Percentiles rank a stretch among this genome's conserved stretches.
These are phyloP conservation scores for Ephialtes manifestator DNA, from an alignment of 2,888 invertebrate genomes.

Conservation along the genomic window DNA sequence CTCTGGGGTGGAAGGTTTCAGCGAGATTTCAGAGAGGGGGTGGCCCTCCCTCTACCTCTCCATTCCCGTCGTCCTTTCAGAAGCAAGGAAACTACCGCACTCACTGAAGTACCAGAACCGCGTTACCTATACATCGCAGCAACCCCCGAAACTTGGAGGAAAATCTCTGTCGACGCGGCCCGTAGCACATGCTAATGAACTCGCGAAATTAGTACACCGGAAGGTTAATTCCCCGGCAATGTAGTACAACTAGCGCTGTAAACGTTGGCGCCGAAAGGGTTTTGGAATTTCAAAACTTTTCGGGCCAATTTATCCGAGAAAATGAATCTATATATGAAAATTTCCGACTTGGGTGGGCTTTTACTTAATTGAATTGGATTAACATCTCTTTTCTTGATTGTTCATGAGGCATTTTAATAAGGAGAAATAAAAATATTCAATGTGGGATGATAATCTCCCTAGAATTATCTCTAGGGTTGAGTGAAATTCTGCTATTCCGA, in stretches of 20 bases:
- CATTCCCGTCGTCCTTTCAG: slow-evolving; percentile 52
- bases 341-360: neutral
- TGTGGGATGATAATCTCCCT: too few species aligned
- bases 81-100: slow-evolving; percentile 53
- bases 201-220: slow-evolving; percentile 72
- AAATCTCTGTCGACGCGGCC: slow-evolving; percentile 70
- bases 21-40: too few species aligned
- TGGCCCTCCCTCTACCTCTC: slow-evolving; percentile 43
- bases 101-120: slow-evolving; percentile 24
- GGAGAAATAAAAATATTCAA: neutral
- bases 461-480: too few species aligned
- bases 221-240: slow-evolving; percentile 61
- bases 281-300: slow-evolving; percentile 12
- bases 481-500: too few species aligned
- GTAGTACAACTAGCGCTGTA: slow-evolving; percentile 9
- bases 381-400: neutral
- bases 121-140: slow-evolving; percentile 23
- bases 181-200: slow-evolving; percentile 75
- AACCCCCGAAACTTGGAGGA: slow-evolving; percentile 67
- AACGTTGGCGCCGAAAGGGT: neutral
- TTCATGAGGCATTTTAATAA: neutral
- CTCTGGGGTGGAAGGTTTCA: slow-evolving; percentile 34
- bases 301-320: neutral
- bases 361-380: neutral
- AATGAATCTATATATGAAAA: slow-evolving; percentile 15